Base-by-base conservation (phyloP, 2,888 invertebrate genomes). In the Nycteola revayana region DNA sequence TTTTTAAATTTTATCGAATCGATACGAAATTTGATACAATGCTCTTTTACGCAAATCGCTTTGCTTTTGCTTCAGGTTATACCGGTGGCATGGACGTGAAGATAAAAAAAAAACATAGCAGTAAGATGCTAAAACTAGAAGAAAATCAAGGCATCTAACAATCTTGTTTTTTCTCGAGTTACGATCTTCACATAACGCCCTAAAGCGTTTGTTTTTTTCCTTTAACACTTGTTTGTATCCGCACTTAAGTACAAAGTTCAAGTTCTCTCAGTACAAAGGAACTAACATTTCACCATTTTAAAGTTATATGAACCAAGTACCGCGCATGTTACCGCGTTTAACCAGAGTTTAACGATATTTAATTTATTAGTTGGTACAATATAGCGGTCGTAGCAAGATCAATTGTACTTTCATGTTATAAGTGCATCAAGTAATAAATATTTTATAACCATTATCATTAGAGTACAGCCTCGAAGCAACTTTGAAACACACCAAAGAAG, bases 171-270 rank as follows among this genome's bases (percentile, higher is more conserved):
- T 37, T 36, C 32, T 35, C n/a, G n/a, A n/a, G n/a, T 34, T 29
- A 25, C 23, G 47, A 60, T 67, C 60, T 71, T 65, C 70, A 66
- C 61, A 69, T 85, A 83, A 82, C 68, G 68, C 68, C 67, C 76
- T 77, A 48, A 21, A 81, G 85, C 85, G 77, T 78, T 65, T 66
- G 80, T 72, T 66, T 81, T 71, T 75, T 76, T 78, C 78, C 78
- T 76, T 83, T 88, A 88, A 87, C 85, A 84, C 87, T 85, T 86
- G 84, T 84, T 81, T 88, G 85, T 87, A 83, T 84, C 71, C 54
- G 64, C 70, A 60, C 55, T 58, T 77, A 77, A 74, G 70, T 66
- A 70, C n/a, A n/a, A n/a, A n/a, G n/a, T n/a, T n/a, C n/a, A n/a
- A n/a, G n/a, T n/a, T n/a, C n/a, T n/a, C n/a, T n/a, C n/a, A n/a